phyloP scores from a whole-genome alignment of 2,888 invertebrate species.

The Catocala sponsa region DNA sequence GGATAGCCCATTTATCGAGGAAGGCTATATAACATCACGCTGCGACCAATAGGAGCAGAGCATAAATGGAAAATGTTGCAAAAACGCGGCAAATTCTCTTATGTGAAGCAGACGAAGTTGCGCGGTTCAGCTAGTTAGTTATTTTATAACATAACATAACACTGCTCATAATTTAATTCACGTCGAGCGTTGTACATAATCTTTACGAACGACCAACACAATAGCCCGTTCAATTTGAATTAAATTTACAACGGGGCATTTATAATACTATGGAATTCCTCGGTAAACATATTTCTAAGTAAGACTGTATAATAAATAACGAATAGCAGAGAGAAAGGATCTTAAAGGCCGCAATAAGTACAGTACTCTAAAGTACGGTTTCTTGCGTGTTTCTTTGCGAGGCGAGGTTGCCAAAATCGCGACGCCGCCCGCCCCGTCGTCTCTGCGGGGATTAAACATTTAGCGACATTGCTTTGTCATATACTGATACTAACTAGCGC shows the following conservation, averaged over 20 bases:
- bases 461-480: conserved; percentile 26
- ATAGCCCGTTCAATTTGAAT: not conserved
- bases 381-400: conserved; percentile 22
- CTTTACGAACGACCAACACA: not conserved
- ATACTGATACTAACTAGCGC: conserved; percentile 4
- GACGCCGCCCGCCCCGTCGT: conserved; percentile 12
- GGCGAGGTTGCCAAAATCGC: conserved; percentile 16
- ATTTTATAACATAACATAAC: too few relatives aligned
- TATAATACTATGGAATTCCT: conserved; percentile 1
- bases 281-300: conserved; percentile 34
- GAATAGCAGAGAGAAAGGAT: conserved; percentile 32
- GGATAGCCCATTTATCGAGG: too few relatives aligned
- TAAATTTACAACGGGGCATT: not conserved
- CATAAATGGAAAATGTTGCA: too few relatives aligned
- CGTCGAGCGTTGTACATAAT: not conserved
- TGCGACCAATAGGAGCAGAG: too few relatives aligned
- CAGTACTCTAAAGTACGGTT: conserved; percentile 20
- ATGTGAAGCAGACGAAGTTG: too few relatives aligned
- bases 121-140: too few relatives aligned
- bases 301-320: conserved; percentile 37
- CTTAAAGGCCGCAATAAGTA: conserved; percentile 35
- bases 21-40: too few relatives aligned
- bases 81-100: too few relatives aligned
- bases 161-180: not conserved
- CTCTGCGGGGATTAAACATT: conserved; percentile 38